Conservation (phyloP, 1,140 invertebrate genomes). For the Temnothorax longispinosus region DNA sequence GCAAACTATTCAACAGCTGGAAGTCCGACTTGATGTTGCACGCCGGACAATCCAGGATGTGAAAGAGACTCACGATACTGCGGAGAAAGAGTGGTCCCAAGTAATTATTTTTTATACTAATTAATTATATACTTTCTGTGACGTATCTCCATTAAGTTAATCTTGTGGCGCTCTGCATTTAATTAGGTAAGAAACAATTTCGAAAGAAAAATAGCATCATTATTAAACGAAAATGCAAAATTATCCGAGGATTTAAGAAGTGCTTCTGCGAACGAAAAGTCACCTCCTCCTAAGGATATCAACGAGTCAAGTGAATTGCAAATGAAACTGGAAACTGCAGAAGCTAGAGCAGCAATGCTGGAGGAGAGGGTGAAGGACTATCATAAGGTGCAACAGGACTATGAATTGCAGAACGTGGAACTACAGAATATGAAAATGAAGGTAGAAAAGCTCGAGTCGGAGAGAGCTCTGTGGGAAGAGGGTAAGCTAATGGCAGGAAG, state of each 20-base stretch:
- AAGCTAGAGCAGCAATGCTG: constrained; percentile 75
- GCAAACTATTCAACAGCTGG: constrained; percentile 82
- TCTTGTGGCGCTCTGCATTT: background rate
- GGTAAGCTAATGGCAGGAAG: constrained; percentile 74
- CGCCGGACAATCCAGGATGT: constrained; percentile 80
- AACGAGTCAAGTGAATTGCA: constrained; percentile 69
- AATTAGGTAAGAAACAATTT: constrained; percentile 77
- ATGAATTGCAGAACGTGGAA: constrained; percentile 80
- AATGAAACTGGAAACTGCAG: constrained; percentile 72
- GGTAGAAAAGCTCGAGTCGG: constrained; percentile 79
- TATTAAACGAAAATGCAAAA: constrained; percentile 78
- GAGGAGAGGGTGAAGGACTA: constrained; percentile 78
- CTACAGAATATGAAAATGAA: constrained; percentile 79
- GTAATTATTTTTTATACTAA: constrained; percentile 61
- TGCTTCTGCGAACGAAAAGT: constrained; percentile 50
- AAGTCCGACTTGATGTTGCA: constrained; percentile 79
- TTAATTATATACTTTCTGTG: background rate
- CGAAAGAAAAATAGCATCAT: constrained; percentile 76
- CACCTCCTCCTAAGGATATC: constrained; percentile 11
- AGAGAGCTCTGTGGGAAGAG: constrained; percentile 79
- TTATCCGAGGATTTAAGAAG: constrained; percentile 68
- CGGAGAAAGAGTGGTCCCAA: constrained; percentile 79
- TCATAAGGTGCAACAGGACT: constrained; percentile 71
- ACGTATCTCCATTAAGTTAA: background rate
- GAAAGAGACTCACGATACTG: constrained; percentile 67